Conservation (phyloP, 1,140 invertebrate species). For the Drosophila kurseongensis region DNA sequence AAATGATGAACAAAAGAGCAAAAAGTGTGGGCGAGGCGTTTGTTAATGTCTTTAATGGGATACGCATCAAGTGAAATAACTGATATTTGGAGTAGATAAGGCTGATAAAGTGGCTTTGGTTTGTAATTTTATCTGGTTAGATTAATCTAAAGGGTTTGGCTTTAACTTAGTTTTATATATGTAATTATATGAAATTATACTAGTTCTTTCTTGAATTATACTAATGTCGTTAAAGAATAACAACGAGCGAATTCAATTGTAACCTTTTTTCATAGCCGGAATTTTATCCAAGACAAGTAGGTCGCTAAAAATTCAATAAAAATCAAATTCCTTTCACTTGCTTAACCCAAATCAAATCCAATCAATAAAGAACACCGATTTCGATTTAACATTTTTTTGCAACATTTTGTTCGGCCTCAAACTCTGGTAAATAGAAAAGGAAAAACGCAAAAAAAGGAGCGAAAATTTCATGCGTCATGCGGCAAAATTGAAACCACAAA, state of each 20-base stretch:
- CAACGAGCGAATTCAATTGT: too few species aligned
- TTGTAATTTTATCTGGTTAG: too few species aligned
- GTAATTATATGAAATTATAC: too few species aligned
- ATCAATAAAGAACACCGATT: conserved; percentile 37
- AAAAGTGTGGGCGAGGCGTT: conserved; percentile 31
- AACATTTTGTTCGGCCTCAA: background rate
- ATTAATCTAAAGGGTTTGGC: background rate
- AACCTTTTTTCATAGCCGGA: background rate
- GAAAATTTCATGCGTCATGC: conserved; percentile 57
- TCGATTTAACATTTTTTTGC: conserved; percentile 21
- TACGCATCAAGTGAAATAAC: conserved; percentile 2
- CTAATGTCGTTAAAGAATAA: too few species aligned
- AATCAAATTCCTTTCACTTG: conserved; percentile 47
- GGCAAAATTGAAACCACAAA: conserved; percentile 59
- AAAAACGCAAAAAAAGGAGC: conserved; percentile 38
- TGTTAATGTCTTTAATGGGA: conserved; percentile 39
- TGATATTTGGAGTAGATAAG: conserved; percentile 2
- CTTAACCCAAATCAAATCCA: conserved; percentile 37
- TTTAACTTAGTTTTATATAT: background rate
- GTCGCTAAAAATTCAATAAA: conserved; percentile 14
- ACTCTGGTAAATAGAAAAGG: background rate
- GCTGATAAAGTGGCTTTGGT: background rate
- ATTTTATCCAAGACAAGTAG: background rate
- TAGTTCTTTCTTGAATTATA: too few species aligned
- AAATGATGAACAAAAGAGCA: conserved; percentile 41